phyloP scores from a whole-genome alignment of 2,888 invertebrate genomes.

The Sicus ferrugineus region DNA sequence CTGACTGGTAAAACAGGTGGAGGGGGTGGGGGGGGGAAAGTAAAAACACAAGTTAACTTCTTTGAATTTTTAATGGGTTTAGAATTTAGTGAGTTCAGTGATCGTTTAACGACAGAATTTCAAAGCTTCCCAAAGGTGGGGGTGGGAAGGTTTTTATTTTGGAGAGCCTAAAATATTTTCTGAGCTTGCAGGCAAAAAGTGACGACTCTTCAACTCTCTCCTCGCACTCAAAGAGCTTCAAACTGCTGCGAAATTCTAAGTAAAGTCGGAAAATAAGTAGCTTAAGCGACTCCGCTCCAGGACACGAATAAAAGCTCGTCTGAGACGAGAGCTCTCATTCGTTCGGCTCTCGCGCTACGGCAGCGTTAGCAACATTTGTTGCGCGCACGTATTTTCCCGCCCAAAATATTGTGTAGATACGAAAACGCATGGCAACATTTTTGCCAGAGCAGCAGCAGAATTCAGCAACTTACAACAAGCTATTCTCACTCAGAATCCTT shows the following conservation, averaged over 20 bases:
- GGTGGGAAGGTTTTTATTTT: no score
- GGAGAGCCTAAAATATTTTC: neutral
- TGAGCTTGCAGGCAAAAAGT: neutral
- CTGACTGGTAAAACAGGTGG: no score
- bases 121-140: no score
- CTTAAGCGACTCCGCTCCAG: neutral
- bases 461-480: no score
- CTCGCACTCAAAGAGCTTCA: neutral
- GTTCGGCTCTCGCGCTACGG: neutral
- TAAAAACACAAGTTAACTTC: neutral
- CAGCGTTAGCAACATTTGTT: no score
- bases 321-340: no score
- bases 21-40: no score
- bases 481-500: neutral
- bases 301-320: no score
- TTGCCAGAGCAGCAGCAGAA: no score
- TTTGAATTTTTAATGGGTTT: neutral
- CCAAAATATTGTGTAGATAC: neutral
- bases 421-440: neutral
- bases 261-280: neutral
- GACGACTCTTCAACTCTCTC: neutral
- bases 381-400: constrained; percentile 4
- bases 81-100: constrained; percentile 1
- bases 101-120: neutral
- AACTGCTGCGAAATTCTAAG: neutral